Base-by-base conservation (phyloP, 2,888 invertebrate genomes). In the Tachina lurida region DNA sequence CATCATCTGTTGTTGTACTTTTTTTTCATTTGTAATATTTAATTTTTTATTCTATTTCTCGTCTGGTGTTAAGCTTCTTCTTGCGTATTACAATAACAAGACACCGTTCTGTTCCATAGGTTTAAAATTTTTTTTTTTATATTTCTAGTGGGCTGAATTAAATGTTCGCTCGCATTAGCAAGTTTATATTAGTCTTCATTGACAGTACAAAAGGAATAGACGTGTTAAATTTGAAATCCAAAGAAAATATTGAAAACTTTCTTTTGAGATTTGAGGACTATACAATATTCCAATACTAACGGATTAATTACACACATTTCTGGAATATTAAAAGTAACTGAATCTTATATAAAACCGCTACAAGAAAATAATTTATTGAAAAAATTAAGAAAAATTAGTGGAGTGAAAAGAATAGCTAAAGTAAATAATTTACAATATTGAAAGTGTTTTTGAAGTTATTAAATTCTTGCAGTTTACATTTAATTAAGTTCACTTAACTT, bases 141-240 rank as follows among this genome's bases (percentile, higher is more conserved):
- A 17, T 73, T 67, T 68, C 52, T 71, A 54, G 68, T 84, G 71
- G 83, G 86, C 87, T 88, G 88, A 88, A 88, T 87, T 88, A 88
- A 88, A 88, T 88, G 87, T 81, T 84, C 65, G 84, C 75, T 80
- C 86, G 62, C 83, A 75, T 85, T 78, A 62, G 80, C 84, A 77
- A n/a, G 70, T 79, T 75, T 39, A 62, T 79, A 82, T 85, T 84
- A 88, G 88, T 88, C 88, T 88, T 88, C 84, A 87, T 86, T 87
- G 88, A 88, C 88, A 88, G 81, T 87, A 88, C 78, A 86, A 58
- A 87, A 58, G 74, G 87, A 78, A 60, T 85, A 84, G 87, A 84
- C 82, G 87, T 81, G 70, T 68, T 15, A 3, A 65, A 19, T 67
- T 43, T 71, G 19, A 10, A 12, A 47, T 31, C n/a, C 3, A 10